Percentiles rank a stretch among this genome's conserved stretches.
Evolutionary conservation across 1,140 invertebrate species (phyloP).

Genomic region (Geopemphigus sp.): DNA sequence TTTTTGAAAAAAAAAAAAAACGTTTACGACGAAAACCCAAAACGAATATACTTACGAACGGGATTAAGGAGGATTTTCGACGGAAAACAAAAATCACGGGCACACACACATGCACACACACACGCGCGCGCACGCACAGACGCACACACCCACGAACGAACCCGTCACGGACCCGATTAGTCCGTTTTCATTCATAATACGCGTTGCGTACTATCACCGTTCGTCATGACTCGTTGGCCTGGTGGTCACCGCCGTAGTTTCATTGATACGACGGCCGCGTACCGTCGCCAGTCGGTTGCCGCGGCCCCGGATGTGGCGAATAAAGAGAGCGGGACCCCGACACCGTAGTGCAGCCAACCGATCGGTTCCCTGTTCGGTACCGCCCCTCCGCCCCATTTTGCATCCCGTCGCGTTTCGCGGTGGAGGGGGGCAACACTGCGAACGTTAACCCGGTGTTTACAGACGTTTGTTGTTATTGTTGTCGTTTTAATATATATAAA

Average conservation of each 20-base stretch:
- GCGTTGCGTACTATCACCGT: not conserved
- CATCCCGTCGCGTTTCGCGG: not conserved
- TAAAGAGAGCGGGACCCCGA: not conserved
- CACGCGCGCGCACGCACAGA: not conserved
- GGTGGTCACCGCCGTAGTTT: not conserved
- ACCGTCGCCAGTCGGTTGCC: too few relatives aligned
- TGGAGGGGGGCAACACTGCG: not conserved
- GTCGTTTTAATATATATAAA: not conserved
- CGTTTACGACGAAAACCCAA: too few relatives aligned
- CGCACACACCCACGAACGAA: too few relatives aligned
- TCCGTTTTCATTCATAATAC: conserved; percentile 5
- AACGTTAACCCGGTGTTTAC: not conserved
- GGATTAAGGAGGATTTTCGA: too few relatives aligned
- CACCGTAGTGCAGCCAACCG: conserved; percentile 12
- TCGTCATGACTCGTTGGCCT: too few relatives aligned
- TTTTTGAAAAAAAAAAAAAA: too few relatives aligned
- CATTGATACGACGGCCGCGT: conserved; percentile 4
- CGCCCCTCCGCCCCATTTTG: not conserved
- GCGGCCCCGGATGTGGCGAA: not conserved
- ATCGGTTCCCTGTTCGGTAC: too few relatives aligned
- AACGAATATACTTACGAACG: too few relatives aligned
- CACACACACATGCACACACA: too few relatives aligned
- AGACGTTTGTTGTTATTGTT: not conserved
- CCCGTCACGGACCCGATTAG: not conserved
- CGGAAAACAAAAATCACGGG: not conserved